These are phyloP conservation scores for Cheilosia pagana DNA, from an alignment of 2,888 invertebrate genomes.

Conservation along the genomic window DNA sequence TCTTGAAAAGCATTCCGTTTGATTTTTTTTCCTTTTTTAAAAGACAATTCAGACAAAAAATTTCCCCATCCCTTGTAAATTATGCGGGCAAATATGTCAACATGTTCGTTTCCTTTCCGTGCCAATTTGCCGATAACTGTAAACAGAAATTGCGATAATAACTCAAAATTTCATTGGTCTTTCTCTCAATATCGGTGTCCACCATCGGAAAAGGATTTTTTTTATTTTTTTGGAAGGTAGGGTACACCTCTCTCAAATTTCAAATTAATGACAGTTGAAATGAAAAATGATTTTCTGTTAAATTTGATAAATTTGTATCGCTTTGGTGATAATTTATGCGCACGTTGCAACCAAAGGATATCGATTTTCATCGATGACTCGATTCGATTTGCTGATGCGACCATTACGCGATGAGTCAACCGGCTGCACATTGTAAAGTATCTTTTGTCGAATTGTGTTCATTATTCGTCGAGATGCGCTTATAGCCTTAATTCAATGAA, in stretches of 20 bases:
- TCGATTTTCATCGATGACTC: constrained; percentile 60
- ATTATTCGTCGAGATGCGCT: constrained; percentile 31
- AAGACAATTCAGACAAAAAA: no score
- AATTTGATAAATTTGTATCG: constrained; percentile 71
- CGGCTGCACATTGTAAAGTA: constrained; percentile 3
- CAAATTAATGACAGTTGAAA: constrained; percentile 73
- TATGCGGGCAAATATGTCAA: constrained; percentile 16
- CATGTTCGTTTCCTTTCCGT: constrained; percentile 36
- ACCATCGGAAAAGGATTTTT: neutral
- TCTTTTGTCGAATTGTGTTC: constrained; percentile 29
- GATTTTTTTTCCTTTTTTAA: no score
- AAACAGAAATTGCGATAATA: constrained; percentile 49
- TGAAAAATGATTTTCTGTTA: constrained; percentile 69
- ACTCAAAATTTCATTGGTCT: constrained; percentile 45
- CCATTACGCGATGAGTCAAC: constrained; percentile 63
- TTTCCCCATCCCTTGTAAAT: neutral
- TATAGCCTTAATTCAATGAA: constrained; percentile 34
- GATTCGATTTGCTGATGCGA: constrained; percentile 49
- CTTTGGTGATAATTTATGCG: constrained; percentile 57
- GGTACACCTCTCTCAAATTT: constrained; percentile 60
- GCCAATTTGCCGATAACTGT: constrained; percentile 44
- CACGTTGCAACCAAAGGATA: constrained; percentile 37
- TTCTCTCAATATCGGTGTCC: constrained; percentile 25
- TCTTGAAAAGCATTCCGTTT: no score
- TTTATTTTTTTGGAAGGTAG: neutral